These are phyloP conservation scores for Macaria notata DNA, from an alignment of 2,888 invertebrate genomes.

Conservation along the genomic window DNA sequence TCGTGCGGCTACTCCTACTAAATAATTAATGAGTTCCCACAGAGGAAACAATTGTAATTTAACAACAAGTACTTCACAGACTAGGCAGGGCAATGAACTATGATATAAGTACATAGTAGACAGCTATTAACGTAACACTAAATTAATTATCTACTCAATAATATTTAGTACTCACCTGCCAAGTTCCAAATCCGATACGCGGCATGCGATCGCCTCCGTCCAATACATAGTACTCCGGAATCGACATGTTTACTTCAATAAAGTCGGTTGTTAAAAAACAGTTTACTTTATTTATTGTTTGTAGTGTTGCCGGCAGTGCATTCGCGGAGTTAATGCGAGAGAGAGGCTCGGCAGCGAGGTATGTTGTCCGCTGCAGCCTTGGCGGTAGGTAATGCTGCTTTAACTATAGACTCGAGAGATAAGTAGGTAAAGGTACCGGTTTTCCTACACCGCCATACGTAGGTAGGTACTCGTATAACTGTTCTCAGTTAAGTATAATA, in stretches of 20 bases:
- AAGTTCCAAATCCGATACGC: conserved; percentile 89
- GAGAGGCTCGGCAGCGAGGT: conserved; percentile 34
- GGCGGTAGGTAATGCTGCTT: conserved; percentile 28
- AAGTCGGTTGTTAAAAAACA: conserved; percentile 15
- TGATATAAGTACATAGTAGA: too few species aligned
- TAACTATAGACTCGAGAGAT: conserved; percentile 7
- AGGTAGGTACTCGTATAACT: neutral
- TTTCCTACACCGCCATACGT: conserved; percentile 2
- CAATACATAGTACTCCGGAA: conserved; percentile 58
- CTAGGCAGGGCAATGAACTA: too few species aligned
- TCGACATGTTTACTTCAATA: conserved; percentile 47
- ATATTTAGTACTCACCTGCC: conserved; percentile 84
- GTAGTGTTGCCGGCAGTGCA: conserved; percentile 38
- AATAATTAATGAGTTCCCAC: conserved; percentile 20
- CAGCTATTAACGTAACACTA: too few species aligned
- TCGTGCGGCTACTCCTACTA: neutral
- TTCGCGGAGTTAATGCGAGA: conserved; percentile 42
- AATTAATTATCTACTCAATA: too few species aligned
- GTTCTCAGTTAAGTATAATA: conserved; percentile 8
- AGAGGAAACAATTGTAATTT: neutral
- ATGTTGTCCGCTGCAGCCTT: conserved; percentile 36
- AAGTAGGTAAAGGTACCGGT: conserved; percentile 16
- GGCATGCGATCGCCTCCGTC: conserved; percentile 85
- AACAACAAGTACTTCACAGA: too few species aligned
- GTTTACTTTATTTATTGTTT: conserved; percentile 20